Evolutionary conservation across 2,888 invertebrate genomes (phyloP), one percentile per base, ranked within the genome.

Genomic region (Hetaerina titia): DNA sequence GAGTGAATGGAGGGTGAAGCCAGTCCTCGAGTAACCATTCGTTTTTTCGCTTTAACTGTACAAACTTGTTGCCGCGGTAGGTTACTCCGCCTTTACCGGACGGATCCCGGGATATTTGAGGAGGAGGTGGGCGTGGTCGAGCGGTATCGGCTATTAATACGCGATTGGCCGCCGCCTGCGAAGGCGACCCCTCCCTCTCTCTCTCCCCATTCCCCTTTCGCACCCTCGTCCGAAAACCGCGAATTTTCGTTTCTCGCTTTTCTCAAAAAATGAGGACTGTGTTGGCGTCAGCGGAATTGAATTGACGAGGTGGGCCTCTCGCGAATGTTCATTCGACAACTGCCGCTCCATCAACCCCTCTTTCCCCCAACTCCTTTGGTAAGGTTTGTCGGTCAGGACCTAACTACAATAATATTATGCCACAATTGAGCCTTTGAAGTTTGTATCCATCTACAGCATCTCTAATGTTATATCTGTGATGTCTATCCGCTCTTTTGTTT

Each of bases 41-140:
- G 31, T 81, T 81, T 81, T 81, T 81, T 56, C 69, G 64, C 90
- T 56, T 92, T 90, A 90, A 90, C 64, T 90, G 90, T 90, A 64
- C 92, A 69, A 74, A 92, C 22, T 69, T 56, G 92, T 69, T 69
- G 13, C n/a, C 56, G 64, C n/a, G 69, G 22, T 17, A 22, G 64
- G 31, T 64, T 92, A 69, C 22, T 63, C 63, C n/a, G 22, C 56
- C 19, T 56, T 22, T n/a, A 56, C 22, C 13, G 22, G 81, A n/a
- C 81, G 81, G 81, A 81, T 81, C 81, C 81, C 25, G 6, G 11
- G 31, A 31, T 81, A 81, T 81, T 81, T 81, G 81, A 81, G 81
- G 60, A 60, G 81, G 81, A 31, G 81, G 81, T 81, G 81, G 81
- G 81, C 81, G 81, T 81, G 81, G 25, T 31, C 81, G 31, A 81